These are phyloP conservation scores for Caenorhabditis sp. DNA, from an alignment of 2,888 invertebrate species.

Conservation along the genomic window DNA sequence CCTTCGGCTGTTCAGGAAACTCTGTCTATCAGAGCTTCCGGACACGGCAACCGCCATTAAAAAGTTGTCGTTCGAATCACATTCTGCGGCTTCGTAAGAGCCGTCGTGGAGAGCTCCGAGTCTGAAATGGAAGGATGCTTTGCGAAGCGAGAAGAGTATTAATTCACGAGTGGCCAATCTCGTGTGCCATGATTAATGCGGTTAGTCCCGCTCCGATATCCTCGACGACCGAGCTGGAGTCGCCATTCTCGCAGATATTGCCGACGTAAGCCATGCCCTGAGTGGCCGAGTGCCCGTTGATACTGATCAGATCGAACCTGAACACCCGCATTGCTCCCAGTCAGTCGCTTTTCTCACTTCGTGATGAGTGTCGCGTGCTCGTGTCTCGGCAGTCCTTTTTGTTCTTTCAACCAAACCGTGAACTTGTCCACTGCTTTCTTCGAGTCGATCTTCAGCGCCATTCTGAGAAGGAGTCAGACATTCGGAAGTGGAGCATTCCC, in stretches of 20 bases:
- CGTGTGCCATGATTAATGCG: slow-evolving; percentile 77
- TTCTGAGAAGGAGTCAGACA: slow-evolving; percentile 36
- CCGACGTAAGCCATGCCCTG: slow-evolving; percentile 79
- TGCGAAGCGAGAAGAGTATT: not conserved
- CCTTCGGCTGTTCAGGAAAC: slow-evolving; percentile 56
- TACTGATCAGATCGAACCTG: slow-evolving; percentile 72
- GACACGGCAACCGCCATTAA: slow-evolving; percentile 68
- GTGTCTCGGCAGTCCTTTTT: slow-evolving; percentile 60
- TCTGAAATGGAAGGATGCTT: slow-evolving; percentile 48
- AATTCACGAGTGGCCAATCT: slow-evolving; percentile 74
- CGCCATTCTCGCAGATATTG: slow-evolving; percentile 71
- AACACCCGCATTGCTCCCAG: not conserved
- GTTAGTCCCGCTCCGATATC: slow-evolving; percentile 77
- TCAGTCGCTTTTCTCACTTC: slow-evolving; percentile 59
- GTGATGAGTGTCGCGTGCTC: slow-evolving; percentile 71
- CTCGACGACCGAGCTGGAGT: slow-evolving; percentile 76
- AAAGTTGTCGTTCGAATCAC: slow-evolving; percentile 68
- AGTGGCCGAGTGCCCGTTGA: slow-evolving; percentile 72
- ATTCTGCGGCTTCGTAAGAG: slow-evolving; percentile 61
- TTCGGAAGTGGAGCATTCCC: slow-evolving; percentile 8
- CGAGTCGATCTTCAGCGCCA: slow-evolving; percentile 58
- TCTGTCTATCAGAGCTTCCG: slow-evolving; percentile 42
- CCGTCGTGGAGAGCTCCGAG: slow-evolving; percentile 77
- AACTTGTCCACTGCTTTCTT: slow-evolving; percentile 60
- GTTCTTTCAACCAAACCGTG: slow-evolving; percentile 64